Evolutionary conservation across 2,113 vertebrate species (phyloP).

Genomic region (zebrafish (Danio rerio)): DNA sequence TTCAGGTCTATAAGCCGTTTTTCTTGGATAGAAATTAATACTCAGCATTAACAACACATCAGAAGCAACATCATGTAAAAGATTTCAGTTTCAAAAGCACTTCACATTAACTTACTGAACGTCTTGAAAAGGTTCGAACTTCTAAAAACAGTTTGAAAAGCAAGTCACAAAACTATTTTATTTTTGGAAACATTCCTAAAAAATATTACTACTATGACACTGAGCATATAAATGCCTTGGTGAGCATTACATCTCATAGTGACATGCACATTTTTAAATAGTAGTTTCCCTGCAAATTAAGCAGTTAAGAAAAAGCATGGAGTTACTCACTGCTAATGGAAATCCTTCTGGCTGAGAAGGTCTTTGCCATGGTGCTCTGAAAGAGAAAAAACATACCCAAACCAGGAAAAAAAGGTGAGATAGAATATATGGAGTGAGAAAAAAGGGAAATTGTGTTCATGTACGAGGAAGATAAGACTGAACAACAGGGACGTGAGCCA

Average conservation of each 20-base stretch:
- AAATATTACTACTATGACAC: too few species aligned
- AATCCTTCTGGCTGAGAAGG: constrained; percentile 76
- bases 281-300: neutral
- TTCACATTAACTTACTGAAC: too few species aligned
- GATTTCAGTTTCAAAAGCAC: too few species aligned
- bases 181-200: too few species aligned
- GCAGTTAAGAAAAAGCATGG: neutral
- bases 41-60: too few species aligned
- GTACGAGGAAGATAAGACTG: constrained; percentile 24
- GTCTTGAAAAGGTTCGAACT: too few species aligned
- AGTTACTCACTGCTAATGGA: constrained; percentile 76
- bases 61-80: too few species aligned
- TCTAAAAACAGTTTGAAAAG: too few species aligned
- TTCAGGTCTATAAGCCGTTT: neutral
- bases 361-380: constrained; percentile 71
- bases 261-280: too few species aligned
- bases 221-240: too few species aligned
- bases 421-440: neutral
- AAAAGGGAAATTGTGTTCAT: constrained; percentile 17
- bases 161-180: too few species aligned
- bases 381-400: constrained; percentile 69
- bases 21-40: neutral
- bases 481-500: neutral
- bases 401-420: constrained; percentile 63
- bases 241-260: too few species aligned